Percentiles rank a stretch among this genome's conserved stretches.
Conservation (phyloP, 1,140 invertebrate genomes). For the Bombus superbus region DNA sequence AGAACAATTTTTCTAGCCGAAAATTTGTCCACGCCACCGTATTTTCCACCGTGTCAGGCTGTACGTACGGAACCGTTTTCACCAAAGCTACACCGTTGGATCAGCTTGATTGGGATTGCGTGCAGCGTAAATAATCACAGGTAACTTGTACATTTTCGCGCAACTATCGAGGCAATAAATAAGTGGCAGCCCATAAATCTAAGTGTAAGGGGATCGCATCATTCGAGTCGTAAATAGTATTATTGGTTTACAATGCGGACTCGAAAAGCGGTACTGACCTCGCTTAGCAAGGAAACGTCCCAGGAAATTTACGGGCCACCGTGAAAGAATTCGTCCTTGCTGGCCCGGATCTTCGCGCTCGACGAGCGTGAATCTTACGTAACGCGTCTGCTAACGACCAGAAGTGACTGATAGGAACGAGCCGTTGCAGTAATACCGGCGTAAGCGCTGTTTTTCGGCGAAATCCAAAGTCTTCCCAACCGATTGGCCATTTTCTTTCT, state of each 20-base stretch:
- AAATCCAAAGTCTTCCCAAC: neutral
- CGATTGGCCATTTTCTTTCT: neutral
- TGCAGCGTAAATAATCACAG: too few species aligned
- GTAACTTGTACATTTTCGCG: slow-evolving; percentile 70
- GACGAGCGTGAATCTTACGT: slow-evolving; percentile 5
- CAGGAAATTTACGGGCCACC: slow-evolving; percentile 37
- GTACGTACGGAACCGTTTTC: too few species aligned
- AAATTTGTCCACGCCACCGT: too few species aligned
- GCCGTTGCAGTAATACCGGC: neutral
- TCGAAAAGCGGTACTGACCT: slow-evolving; percentile 39
- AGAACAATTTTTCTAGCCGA: too few species aligned
- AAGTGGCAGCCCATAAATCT: slow-evolving; percentile 73
- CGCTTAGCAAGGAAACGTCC: slow-evolving; percentile 21
- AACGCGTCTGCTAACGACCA: slow-evolving; percentile 11
- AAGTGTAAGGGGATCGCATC: slow-evolving; percentile 72
- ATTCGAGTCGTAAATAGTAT: slow-evolving; percentile 80
- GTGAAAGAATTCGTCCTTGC: slow-evolving; percentile 51
- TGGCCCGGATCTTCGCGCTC: slow-evolving; percentile 16
- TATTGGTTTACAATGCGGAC: slow-evolving; percentile 75
- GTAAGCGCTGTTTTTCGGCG: neutral
- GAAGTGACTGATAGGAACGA: slow-evolving; percentile 26
- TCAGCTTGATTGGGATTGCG: neutral
- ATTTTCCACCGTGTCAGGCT: too few species aligned
- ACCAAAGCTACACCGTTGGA: too few species aligned
- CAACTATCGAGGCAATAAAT: slow-evolving; percentile 58